Base-by-base conservation (phyloP, 2,113 vertebrate genomes). In the Cisticola juncidis region DNA sequence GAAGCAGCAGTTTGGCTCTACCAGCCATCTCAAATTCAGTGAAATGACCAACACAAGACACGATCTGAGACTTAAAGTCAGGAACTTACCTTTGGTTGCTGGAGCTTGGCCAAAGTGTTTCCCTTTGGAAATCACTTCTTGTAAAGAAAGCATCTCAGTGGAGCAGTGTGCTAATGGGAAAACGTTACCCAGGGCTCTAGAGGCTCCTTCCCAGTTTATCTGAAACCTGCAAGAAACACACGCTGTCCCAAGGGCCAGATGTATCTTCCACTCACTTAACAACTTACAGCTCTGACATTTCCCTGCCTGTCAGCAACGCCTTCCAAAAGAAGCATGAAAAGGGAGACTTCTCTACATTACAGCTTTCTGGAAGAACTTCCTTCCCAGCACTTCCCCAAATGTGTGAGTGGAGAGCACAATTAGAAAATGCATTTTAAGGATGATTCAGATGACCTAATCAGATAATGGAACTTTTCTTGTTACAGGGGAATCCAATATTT, bases 361-460 rank as follows among this genome's bases (percentile, higher is more conserved):
- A 45, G 38, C 10, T 85, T 9, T 79, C 18, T 54, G 53, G 33
- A 62, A 62, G 1, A 21, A 1, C 23, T 71, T 21, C 1, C 18
- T 50, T 72, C 19, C 9, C 24, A 69, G 2, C 4, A 17, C 21
- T 58, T 74, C 9, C 11, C 9, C 18, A 68, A 54, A 66, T 22
- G 5, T 15, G 17, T 1, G 0, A 9, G 11, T 11, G 26, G 12
- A 17, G 4, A 54, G 7, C 1, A 33, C 2, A 28, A 21, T 14
- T 47, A 13, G 24, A 45, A 92, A 92, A 85, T 15, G 24, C 1
- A 11, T 58, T 70, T 58, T 47, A 15, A 50, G 20, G 2, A 1
- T 36, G 84, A n/a, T 50, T 72, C 35, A 60, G 16, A 36, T 11
- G 9, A 92, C 10, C 7, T 54, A 10, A 7, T 42, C 29, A 58